phyloP scores from a whole-genome alignment of 1,140 invertebrate species.

The Hyphantria cunea region DNA sequence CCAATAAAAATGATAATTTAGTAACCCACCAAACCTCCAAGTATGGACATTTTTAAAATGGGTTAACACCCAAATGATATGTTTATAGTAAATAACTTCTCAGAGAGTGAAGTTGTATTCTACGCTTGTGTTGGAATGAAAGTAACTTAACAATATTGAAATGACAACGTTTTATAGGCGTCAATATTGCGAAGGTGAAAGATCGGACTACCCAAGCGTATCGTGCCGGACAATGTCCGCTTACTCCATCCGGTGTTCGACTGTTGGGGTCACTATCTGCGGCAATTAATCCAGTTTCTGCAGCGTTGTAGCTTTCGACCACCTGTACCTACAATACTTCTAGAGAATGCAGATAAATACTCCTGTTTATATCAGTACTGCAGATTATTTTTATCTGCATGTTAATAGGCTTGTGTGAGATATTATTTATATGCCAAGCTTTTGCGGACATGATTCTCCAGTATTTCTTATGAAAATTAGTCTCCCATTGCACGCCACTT shows the following conservation, averaged over 20 bases:
- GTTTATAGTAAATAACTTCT: slow-evolving; percentile 45
- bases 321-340: neutral
- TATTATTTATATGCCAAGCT: too few relatives aligned
- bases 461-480: too few relatives aligned
- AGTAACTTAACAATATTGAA: slow-evolving; percentile 76
- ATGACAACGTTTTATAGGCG: slow-evolving; percentile 80
- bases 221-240: slow-evolving; percentile 72
- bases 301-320: neutral
- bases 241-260: slow-evolving; percentile 66
- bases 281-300: slow-evolving; percentile 1
- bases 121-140: slow-evolving; percentile 66
- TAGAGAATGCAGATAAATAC: neutral
- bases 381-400: too few relatives aligned
- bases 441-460: too few relatives aligned
- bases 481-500: too few relatives aligned
- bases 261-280: slow-evolving; percentile 52
- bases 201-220: slow-evolving; percentile 73
- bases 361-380: too few relatives aligned
- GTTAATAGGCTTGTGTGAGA: too few relatives aligned
- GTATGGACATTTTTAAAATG: slow-evolving; percentile 61
- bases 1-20: slow-evolving; percentile 5
- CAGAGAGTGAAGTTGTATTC: slow-evolving; percentile 52
- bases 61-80: slow-evolving; percentile 65
- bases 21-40: slow-evolving; percentile 65
- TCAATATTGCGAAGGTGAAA: slow-evolving; percentile 79